Percentiles rank a stretch among this genome's conserved stretches.
phyloP scores from a whole-genome alignment of 2,888 invertebrate species.

The Nemapogon koenigi region DNA sequence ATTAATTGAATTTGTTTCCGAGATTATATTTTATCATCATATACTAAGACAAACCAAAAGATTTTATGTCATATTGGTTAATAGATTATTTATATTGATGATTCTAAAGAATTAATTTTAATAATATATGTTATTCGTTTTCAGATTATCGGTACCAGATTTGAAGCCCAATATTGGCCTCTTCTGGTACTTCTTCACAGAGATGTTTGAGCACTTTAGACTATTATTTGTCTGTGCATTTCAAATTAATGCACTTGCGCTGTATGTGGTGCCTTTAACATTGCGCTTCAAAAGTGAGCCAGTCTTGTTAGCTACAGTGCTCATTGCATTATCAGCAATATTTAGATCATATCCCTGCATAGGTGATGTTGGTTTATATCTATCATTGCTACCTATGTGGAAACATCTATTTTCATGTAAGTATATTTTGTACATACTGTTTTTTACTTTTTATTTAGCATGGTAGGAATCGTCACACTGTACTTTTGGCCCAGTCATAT shows the following conservation, averaged over 20 bases:
- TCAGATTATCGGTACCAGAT: conserved; percentile 89
- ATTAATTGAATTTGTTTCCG: too few species aligned
- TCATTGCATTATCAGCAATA: conserved; percentile 83
- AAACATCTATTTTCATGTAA: conserved; percentile 86
- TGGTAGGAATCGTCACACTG: too few species aligned
- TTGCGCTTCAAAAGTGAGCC: conserved; percentile 81
- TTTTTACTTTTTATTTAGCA: too few species aligned
- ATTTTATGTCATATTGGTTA: too few species aligned
- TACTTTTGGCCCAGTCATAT: too few species aligned
- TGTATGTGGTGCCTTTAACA: conserved; percentile 90
- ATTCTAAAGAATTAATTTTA: too few species aligned
- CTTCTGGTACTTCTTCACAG: conserved; percentile 99
- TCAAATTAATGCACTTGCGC: conserved; percentile 91
- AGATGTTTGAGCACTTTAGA: conserved; percentile 99
- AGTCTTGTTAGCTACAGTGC: conserved; percentile 77
- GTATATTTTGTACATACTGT: conserved; percentile 29
- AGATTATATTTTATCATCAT: too few species aligned
- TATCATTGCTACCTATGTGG: conserved; percentile 91
- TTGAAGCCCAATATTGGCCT: conserved; percentile 96
- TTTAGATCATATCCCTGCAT: conserved; percentile 96
- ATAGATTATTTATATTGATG: too few species aligned
- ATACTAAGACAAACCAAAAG: too few species aligned
- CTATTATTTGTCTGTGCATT: conserved; percentile 94
- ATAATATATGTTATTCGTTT: conserved; percentile 25
- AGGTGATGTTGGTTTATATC: conserved; percentile 92